Base-by-base conservation (phyloP, 2,797 vertebrate genomes). In the Cirrhinus molitorella region DNA sequence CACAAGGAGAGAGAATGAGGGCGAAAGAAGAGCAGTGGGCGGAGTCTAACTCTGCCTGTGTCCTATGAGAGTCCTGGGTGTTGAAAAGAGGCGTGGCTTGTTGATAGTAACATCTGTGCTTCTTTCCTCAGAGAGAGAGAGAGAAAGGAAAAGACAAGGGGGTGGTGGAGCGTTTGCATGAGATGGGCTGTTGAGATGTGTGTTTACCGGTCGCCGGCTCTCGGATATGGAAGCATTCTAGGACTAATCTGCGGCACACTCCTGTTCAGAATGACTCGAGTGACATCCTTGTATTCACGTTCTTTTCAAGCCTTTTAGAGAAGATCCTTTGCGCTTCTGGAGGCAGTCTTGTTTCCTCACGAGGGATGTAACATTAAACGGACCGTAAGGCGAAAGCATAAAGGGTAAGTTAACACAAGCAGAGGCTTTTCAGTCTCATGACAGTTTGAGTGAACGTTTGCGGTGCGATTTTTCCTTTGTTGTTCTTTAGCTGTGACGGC, bases 41-140 rank as follows among this genome's bases (percentile, higher is more conserved):
- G 91, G 90, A 0, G 90, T 88, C 90, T 90, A 89, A 4, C 57
- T 85, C 88, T 40, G 87, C 85, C 89, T 89, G 89, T 89, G 80
- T 93, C 94, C 93, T 92, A 94, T 95, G 90, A 94, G 91, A 88
- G 87, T 21, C 71, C 87, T 89, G 91, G 91, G 93, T 94, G 92
- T 92, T 92, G 90, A 93, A 94, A 95, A 93, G 91, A 89, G 95
- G 94, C 77, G 93, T 93, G 93, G 91, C 84, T 89, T 93, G 80
- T 55, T 85, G 87, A 85, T 88, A 90, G 92, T 91, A 95, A 94
- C 94, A 94, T 95, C 93, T 94, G 94, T 93, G 93, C 87, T 84
- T 91, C 89, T 92, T 90, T 90, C 88, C 87, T 90, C 89, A 90
- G 86, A 91, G 90, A 89, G 92, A 91, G 92, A 91, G 89, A 85